These are phyloP conservation scores for Torymus texanus DNA, from an alignment of 2,888 invertebrate genomes.

Conservation along the genomic window DNA sequence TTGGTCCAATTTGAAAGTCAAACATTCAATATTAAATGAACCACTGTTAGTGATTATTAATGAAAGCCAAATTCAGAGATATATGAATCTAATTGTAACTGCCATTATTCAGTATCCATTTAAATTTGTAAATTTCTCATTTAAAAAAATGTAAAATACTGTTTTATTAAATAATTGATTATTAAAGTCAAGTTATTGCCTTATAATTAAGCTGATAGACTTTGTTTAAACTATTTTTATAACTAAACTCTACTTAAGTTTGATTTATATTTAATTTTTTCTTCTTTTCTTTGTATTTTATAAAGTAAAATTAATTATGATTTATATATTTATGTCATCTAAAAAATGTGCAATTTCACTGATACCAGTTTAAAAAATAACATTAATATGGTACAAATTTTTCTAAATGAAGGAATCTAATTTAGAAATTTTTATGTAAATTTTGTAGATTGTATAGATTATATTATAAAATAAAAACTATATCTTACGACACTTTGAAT, in stretches of 20 bases:
- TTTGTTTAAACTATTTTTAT: slow-evolving; percentile 15
- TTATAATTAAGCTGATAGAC: slow-evolving; percentile 29
- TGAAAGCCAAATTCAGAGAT: slow-evolving; percentile 42
- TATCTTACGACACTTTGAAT: no score
- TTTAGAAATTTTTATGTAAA: background rate
- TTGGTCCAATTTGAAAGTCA: slow-evolving; percentile 24
- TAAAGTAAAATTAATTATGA: no score
- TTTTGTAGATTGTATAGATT: background rate
- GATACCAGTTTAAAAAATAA: background rate
- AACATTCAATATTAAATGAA: slow-evolving; percentile 31
- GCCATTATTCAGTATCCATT: slow-evolving; percentile 39
- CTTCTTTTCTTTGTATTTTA: no score
- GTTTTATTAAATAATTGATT: slow-evolving; percentile 20
- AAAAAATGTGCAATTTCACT: no score
- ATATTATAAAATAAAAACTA: no score
- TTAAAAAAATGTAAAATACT: slow-evolving; percentile 16
- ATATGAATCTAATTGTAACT: slow-evolving; percentile 42
- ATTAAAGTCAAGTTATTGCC: slow-evolving; percentile 34
- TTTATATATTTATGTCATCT: no score
- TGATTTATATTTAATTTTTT: no score
- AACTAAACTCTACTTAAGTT: no score
- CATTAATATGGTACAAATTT: background rate
- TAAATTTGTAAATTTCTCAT: slow-evolving; percentile 39
- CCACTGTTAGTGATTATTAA: slow-evolving; percentile 38
- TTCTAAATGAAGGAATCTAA: no score